Evolutionary conservation across 2,888 invertebrate species (phyloP).

Genomic region (Odontothrips loti): DNA sequence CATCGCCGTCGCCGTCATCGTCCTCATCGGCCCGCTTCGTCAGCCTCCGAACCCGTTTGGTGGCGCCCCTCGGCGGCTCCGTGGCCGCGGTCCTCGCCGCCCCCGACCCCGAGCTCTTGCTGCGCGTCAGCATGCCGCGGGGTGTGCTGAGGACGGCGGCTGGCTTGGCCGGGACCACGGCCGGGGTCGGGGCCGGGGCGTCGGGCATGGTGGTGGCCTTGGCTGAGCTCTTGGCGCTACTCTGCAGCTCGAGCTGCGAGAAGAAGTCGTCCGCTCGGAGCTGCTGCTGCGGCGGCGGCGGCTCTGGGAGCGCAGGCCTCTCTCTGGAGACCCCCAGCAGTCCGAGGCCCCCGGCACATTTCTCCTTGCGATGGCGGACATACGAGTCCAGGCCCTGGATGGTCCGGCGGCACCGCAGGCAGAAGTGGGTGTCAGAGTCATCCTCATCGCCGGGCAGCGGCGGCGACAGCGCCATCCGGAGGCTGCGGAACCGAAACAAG

Average conservation of each 20-base stretch:
- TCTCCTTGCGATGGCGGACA: conserved; percentile 69
- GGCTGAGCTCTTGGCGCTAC: conserved; percentile 37
- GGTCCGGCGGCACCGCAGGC: conserved; percentile 79
- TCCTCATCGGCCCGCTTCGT: conserved; percentile 40
- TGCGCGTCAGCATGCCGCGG: conserved; percentile 32
- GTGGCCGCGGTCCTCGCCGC: conserved; percentile 41
- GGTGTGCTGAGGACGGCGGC: background rate
- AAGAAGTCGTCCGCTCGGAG: conserved; percentile 82
- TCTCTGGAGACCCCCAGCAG: no score
- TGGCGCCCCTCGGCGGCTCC: conserved; percentile 38
- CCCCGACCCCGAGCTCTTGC: conserved; percentile 48
- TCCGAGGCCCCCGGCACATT: conserved; percentile 43
- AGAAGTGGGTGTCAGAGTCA: conserved; percentile 80
- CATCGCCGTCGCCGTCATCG: conserved; percentile 47
- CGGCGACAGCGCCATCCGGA: conserved; percentile 27
- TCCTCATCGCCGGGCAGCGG: conserved; percentile 45
- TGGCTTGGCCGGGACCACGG: background rate
- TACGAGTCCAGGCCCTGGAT: conserved; percentile 83
- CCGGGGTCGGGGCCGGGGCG: background rate
- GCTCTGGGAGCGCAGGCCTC: conserved; percentile 54
- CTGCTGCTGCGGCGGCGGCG: conserved; percentile 45
- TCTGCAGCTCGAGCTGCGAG: conserved; percentile 59
- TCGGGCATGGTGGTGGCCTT: background rate
- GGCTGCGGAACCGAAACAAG: conserved; percentile 24
- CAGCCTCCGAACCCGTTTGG: conserved; percentile 38